Conservation (phyloP, 2,888 invertebrate genomes). For the Choristoneura rosaceana region DNA sequence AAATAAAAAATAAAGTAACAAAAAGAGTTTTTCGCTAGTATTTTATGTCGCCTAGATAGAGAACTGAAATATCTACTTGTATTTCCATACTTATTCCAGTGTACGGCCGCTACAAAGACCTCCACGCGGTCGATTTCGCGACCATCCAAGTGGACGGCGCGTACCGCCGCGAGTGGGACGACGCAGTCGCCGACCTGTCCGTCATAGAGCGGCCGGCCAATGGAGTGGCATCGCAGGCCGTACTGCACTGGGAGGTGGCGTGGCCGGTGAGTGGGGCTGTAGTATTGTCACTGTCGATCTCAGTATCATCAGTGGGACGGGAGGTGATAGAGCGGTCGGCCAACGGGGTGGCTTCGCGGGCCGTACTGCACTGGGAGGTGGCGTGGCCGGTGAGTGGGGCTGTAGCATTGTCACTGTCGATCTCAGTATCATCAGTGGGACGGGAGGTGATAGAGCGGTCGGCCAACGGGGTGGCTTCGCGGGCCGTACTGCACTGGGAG, state of each 20-base stretch:
- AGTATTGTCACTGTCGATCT: background rate
- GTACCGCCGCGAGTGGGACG: constrained; percentile 93
- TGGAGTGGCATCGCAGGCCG: constrained; percentile 86
- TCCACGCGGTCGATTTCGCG: constrained; percentile 91
- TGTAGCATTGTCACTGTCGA: background rate
- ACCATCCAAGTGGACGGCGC: constrained; percentile 92
- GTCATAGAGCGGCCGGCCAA: constrained; percentile 88
- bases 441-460: constrained; percentile 83
- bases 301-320: background rate
- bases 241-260: constrained; percentile 95
- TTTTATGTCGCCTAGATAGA: too few species aligned
- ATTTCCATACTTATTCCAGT: constrained; percentile 78
- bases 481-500: constrained; percentile 94
- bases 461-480: constrained; percentile 83
- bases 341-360: constrained; percentile 84
- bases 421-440: background rate
- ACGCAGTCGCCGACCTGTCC: constrained; percentile 89
- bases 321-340: constrained; percentile 86
- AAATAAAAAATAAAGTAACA: too few species aligned
- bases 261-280: constrained; percentile 89
- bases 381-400: constrained; percentile 90
- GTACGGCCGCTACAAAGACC: constrained; percentile 92
- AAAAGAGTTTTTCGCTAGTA: too few species aligned
- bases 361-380: constrained; percentile 95
- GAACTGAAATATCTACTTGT: too few species aligned